These are phyloP conservation scores for Dicyrtomina minuta DNA, from an alignment of 2,888 invertebrate genomes.

Conservation along the genomic window DNA sequence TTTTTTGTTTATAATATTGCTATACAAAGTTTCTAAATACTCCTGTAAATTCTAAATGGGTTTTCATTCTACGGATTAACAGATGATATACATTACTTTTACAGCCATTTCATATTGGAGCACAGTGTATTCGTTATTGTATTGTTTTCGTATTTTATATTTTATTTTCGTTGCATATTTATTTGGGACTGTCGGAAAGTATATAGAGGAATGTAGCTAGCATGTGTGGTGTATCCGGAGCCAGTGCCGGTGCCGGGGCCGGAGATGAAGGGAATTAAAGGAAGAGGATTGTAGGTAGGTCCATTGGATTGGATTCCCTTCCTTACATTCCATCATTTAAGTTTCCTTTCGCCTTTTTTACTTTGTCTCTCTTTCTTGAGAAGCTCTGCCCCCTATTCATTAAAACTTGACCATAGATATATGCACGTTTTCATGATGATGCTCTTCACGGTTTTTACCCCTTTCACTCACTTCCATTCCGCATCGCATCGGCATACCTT, in stretches of 20 bases:
- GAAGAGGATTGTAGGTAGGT: too few species aligned
- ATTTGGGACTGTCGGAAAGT: not conserved
- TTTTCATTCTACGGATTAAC: too few species aligned
- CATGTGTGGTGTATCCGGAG: too few species aligned
- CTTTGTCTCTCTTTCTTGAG: not conserved
- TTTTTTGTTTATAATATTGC: not conserved
- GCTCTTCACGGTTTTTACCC: not conserved
- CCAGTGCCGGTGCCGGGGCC: too few species aligned
- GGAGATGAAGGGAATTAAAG: too few species aligned
- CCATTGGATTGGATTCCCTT: too few species aligned
- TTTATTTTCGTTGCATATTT: too few species aligned
- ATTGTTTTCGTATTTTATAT: too few species aligned
- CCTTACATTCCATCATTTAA: not conserved
- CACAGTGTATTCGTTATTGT: too few species aligned
- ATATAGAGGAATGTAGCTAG: not conserved
- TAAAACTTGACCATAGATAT: not conserved
- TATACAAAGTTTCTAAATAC: not conserved
- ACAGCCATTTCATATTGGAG: too few species aligned
- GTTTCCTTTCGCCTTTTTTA: not conserved
- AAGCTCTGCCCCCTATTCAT: not conserved
- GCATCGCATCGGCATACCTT: not conserved
- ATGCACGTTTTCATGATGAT: conserved; percentile 9
- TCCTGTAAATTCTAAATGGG: not conserved
- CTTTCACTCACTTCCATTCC: too few species aligned
- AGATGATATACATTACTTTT: too few species aligned